A percentile compares a stretch with the other conserved stretches of the same genome.
Conservation (phyloP, 2,113 vertebrate species). For the Lagenorhynchus albirostris region DNA sequence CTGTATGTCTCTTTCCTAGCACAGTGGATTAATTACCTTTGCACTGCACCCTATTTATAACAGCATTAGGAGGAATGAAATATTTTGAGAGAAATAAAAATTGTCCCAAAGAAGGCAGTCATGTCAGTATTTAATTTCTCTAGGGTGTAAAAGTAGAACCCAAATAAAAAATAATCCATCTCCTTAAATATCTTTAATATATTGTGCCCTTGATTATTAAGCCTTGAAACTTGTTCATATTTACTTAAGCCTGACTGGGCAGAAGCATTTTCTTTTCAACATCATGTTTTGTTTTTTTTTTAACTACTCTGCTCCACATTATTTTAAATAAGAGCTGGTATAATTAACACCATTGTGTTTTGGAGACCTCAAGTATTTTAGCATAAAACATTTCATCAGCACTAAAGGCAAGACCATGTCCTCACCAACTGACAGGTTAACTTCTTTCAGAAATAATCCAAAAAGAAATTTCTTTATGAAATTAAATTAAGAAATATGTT, state of each 20-base stretch:
- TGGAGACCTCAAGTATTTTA: neutral
- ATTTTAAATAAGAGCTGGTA: neutral
- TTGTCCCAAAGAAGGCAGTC: neutral
- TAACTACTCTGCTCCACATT: neutral
- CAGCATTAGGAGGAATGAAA: neutral
- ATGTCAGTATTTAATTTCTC: constrained; percentile 21
- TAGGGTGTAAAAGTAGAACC: neutral
- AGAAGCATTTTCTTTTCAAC: neutral
- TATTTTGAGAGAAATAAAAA: neutral
- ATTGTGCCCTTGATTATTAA: neutral
- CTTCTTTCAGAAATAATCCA: neutral
- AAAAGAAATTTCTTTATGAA: neutral
- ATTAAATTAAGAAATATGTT: neutral
- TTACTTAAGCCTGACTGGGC: neutral
- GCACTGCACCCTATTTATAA: neutral
- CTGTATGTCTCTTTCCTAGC: neutral
- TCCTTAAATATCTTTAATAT: neutral
- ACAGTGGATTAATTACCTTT: neutral
- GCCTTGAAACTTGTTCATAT: neutral
- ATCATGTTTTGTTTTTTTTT: neutral
- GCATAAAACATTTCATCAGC: neutral
- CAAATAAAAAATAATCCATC: neutral
- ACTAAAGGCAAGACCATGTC: neutral
- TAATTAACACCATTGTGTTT: neutral
- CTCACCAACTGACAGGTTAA: neutral